Base-by-base conservation (phyloP, 2,888 invertebrate species). In the Caenorhabditis japonica region DNA sequence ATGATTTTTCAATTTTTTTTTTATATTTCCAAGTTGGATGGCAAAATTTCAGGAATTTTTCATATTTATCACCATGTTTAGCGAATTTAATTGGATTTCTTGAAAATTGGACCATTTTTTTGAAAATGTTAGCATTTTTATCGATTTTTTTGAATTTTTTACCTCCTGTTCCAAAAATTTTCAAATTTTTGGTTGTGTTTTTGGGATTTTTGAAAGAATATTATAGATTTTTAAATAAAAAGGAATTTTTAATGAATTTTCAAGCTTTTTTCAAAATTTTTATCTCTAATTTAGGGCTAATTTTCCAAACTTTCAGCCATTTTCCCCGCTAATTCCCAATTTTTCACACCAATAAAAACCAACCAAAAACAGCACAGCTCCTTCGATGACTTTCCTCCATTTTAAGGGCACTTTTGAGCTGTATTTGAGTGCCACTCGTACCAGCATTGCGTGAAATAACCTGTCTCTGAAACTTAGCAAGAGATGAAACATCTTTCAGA, bases 381-480 rank as follows among this genome's bases (percentile, higher is more conserved):
- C 94, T 89, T 94, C 95, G 86, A 95, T 91, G 83, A 94, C 91
- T 87, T 94, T 91, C 85, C 94, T 90, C 41, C 93, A 91, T 74
- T 93, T 92, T 88, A 92, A 92, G 27, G 90, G 95, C 89, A 97
- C 93, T 59, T 93, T 92, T 84, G 94, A 91, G 41, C 95, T 95
- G 90, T 99, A 99, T 19, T 93, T 92, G 84, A 97, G 90, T 3
- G 97, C 94, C 81, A 93, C 92, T 88, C 94, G 93, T 88, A 95
- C 93, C 89, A 99, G 96, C 81, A 99, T 90, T 13, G 95, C 95
- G 90, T 86, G 84, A 47, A 86, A 86, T 33, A 86, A 59, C 3
- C 85, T 82, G 60, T 86, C 85, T n/a, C 84, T 76, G 53, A 62
- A 66, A 58, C 56, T 59, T n/a, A n/a, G n/a, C n/a, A 25, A 43